These are phyloP conservation scores for Melopsittacus undulatus DNA, from an alignment of 2,797 vertebrate species.

Conservation along the genomic window DNA sequence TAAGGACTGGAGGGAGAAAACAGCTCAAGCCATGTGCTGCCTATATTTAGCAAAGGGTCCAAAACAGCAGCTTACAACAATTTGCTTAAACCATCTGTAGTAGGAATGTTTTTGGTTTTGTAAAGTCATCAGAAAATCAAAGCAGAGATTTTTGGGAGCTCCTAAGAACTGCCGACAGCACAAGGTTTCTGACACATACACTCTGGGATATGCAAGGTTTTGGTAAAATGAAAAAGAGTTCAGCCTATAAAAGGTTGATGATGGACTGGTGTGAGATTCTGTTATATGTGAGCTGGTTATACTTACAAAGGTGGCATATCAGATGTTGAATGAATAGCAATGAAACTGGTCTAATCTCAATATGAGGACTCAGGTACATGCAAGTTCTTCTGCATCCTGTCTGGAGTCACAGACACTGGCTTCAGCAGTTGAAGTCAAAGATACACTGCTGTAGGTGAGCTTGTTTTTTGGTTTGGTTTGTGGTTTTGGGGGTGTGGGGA, in stretches of 20 bases:
- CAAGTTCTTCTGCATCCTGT: background rate
- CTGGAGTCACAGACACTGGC: background rate
- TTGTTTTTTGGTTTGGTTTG: background rate
- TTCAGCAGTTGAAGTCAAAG: background rate
- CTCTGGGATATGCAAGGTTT: no score
- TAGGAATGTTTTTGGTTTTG: background rate
- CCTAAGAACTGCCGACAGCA: no score
- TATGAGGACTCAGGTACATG: accelerated
- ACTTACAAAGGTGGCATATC: background rate
- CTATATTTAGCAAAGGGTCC: background rate
- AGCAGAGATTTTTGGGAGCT: no score
- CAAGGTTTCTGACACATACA: no score
- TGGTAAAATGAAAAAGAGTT: no score
- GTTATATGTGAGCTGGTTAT: background rate
- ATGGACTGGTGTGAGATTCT: no score
- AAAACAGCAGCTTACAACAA: background rate
- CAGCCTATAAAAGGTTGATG: no score
- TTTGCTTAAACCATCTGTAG: background rate
- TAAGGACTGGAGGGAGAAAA: background rate
- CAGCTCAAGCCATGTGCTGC: background rate
- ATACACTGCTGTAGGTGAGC: accelerated
- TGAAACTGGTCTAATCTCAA: background rate
- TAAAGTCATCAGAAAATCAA: background rate
- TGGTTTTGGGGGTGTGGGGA: background rate
- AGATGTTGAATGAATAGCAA: background rate